phyloP scores from a whole-genome alignment of 1,140 invertebrate species.

The Lamellibrachia luymesi region DNA sequence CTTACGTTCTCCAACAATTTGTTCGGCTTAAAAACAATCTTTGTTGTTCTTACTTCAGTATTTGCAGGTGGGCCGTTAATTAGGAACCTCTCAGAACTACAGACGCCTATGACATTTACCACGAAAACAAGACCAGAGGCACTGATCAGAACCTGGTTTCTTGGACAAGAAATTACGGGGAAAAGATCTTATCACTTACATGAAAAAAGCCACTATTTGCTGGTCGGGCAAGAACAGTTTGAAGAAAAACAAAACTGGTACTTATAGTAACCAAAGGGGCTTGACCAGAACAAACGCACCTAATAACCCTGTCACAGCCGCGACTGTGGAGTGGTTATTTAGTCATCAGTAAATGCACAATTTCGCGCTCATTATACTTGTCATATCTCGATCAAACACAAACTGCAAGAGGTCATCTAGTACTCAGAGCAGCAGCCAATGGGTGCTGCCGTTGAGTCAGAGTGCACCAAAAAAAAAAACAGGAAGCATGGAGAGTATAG shows the following conservation, averaged over 20 bases:
- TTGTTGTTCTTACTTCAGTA: not conserved
- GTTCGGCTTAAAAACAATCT: not conserved
- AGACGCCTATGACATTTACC: too few species aligned
- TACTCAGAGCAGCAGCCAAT: not conserved
- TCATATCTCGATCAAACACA: not conserved
- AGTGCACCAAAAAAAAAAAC: not conserved
- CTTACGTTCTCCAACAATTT: not conserved
- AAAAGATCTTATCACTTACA: not conserved
- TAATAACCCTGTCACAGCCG: not conserved
- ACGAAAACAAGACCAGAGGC: not conserved
- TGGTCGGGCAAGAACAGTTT: not conserved
- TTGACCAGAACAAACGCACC: not conserved
- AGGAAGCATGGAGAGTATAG: not conserved
- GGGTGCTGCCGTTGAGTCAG: not conserved
- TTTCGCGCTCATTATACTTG: not conserved
- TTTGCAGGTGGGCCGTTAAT: not conserved
- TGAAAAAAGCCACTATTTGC: not conserved
- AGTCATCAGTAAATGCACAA: not conserved
- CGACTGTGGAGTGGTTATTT: not conserved
- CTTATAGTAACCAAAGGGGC: not conserved
- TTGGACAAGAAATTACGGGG: not conserved
- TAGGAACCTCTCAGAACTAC: not conserved
- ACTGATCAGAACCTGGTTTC: not conserved
- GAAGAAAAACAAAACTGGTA: not conserved
- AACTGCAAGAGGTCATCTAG: not conserved